These are phyloP conservation scores for Hoplostethus atlanticus DNA, from an alignment of 2,797 vertebrate genomes.

Conservation along the genomic window DNA sequence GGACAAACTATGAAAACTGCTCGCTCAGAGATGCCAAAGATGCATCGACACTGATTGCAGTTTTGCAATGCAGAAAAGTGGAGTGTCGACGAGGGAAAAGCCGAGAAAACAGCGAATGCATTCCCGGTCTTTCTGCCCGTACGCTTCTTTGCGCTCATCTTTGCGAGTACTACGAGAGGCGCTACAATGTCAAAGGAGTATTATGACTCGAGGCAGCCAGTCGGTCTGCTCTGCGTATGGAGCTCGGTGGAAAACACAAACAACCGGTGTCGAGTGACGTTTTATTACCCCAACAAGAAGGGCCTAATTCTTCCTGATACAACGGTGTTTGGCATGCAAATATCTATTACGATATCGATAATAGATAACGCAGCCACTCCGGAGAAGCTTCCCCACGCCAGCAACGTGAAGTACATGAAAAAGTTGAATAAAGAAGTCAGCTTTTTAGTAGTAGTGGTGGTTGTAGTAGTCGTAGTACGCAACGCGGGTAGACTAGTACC, in stretches of 20 bases:
- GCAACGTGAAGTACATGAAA: constrained; percentile 29
- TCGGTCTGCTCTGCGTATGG: constrained; percentile 56
- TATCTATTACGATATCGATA: constrained; percentile 28
- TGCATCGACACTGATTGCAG: constrained; percentile 49
- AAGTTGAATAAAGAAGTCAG: constrained; percentile 38
- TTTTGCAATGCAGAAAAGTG: constrained; percentile 65
- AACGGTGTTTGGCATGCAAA: constrained; percentile 48
- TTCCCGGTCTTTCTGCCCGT: constrained; percentile 34
- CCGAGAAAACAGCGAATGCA: constrained; percentile 59
- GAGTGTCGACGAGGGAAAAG: constrained; percentile 43
- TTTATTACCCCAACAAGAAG: constrained; percentile 35
- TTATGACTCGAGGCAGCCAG: constrained; percentile 71
- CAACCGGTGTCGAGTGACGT: constrained; percentile 67
- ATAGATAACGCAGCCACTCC: constrained; percentile 29
- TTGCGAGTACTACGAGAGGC: constrained; percentile 75
- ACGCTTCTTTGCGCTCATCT: constrained; percentile 58
- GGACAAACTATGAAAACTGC: constrained; percentile 43
- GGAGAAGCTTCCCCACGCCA: constrained; percentile 18
- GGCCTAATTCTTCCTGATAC: constrained; percentile 29
- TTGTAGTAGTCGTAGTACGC: constrained; percentile 80
- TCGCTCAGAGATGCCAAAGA: constrained; percentile 55
- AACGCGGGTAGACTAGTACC: constrained; percentile 57
- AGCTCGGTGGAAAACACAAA: constrained; percentile 68
- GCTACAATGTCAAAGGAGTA: constrained; percentile 81
- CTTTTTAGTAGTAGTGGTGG: constrained; percentile 63